Evolutionary conservation across 2,888 invertebrate species (phyloP).

Genomic region (Synergus gifuensis): DNA sequence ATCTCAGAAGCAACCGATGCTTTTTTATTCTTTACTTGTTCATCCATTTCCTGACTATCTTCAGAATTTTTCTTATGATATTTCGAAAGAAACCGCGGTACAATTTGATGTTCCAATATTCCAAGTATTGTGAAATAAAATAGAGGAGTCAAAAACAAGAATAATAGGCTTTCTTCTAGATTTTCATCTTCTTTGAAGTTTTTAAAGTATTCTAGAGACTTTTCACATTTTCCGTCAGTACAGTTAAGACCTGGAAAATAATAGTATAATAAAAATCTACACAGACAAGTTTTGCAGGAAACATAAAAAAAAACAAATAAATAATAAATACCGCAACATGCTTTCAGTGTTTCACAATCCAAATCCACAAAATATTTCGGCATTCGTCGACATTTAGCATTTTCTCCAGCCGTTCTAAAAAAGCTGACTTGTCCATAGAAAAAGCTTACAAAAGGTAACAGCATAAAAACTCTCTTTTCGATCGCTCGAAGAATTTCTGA

Average conservation of each 20-base stretch:
- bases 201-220: constrained; percentile 65
- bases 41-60: constrained; percentile 66
- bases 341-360: constrained; percentile 59
- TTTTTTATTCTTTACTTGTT: constrained; percentile 71
- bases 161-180: constrained; percentile 64
- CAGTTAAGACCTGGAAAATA: constrained; percentile 64
- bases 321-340: constrained; percentile 66
- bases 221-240: constrained; percentile 64
- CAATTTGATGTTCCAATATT: constrained; percentile 82
- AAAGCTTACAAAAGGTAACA: constrained; percentile 72
- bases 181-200: constrained; percentile 57
- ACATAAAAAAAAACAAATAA: too few relatives aligned
- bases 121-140: constrained; percentile 82
- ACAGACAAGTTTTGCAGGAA: constrained; percentile 30
- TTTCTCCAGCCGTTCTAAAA: constrained; percentile 63
- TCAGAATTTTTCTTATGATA: constrained; percentile 43
- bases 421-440: constrained; percentile 70
- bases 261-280: constrained; percentile 10
- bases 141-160: constrained; percentile 67
- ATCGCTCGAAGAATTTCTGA: not conserved
- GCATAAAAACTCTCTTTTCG: constrained; percentile 12
- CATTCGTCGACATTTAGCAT: constrained; percentile 71
- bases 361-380: constrained; percentile 61
- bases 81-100: constrained; percentile 59
- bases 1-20: constrained; percentile 64